phyloP scores from a whole-genome alignment of 2,888 invertebrate genomes.

The Aporophyla lueneburgensis region DNA sequence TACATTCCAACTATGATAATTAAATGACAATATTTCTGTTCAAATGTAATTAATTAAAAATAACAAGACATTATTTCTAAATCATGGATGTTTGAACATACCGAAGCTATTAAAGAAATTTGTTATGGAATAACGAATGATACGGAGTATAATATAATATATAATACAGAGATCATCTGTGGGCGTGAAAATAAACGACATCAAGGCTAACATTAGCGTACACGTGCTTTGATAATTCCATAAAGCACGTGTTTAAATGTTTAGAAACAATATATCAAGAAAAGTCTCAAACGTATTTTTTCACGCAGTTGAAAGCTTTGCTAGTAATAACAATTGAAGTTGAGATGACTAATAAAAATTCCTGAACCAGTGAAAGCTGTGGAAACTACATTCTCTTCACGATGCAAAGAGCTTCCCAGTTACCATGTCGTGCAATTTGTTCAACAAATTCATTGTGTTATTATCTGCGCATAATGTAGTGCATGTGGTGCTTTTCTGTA shows the following conservation, averaged over 20 bases:
- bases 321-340: constrained; percentile 22
- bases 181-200: constrained; percentile 42
- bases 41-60: constrained; percentile 40
- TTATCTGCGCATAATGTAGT: too few relatives aligned
- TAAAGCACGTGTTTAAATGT: constrained; percentile 38
- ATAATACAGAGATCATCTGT: constrained; percentile 44
- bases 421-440: constrained; percentile 13
- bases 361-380: constrained; percentile 35
- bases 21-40: constrained; percentile 41
- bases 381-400: constrained; percentile 30
- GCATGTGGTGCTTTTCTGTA: too few relatives aligned
- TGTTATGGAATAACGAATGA: constrained; percentile 43
- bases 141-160: too few relatives aligned
- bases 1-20: constrained; percentile 36
- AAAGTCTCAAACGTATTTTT: constrained; percentile 16
- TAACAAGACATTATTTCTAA: constrained; percentile 26
- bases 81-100: constrained; percentile 32
- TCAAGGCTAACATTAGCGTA: constrained; percentile 48
- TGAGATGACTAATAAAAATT: constrained; percentile 47
- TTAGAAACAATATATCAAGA: constrained; percentile 44
- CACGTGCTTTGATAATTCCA: constrained; percentile 48
- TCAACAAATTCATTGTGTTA: too few relatives aligned
- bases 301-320: constrained; percentile 17
- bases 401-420: constrained; percentile 16
- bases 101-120: constrained; percentile 52